A percentile compares a stretch with the other conserved stretches of the same genome.
These are phyloP conservation scores for Tretioscincus oriximinensis DNA, from an alignment of 2,113 vertebrate genomes.

Conservation along the genomic window DNA sequence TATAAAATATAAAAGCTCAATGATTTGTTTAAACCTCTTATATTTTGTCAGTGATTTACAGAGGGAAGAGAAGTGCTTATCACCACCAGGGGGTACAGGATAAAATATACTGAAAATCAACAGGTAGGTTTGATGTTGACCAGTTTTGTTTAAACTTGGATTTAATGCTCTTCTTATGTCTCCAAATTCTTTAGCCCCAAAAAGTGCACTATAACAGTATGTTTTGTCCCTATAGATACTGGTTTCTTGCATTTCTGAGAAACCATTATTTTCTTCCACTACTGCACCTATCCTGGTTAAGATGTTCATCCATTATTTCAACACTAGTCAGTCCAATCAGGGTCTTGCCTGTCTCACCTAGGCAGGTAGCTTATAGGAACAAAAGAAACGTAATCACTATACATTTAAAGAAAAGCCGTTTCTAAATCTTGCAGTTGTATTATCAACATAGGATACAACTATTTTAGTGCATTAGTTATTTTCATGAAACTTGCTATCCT, in stretches of 20 bases:
- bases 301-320: neutral
- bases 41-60: constrained; percentile 80
- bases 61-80: constrained; percentile 75
- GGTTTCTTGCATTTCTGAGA: neutral
- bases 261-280: neutral
- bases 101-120: constrained; percentile 18
- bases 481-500: neutral
- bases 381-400: neutral
- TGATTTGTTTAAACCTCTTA: neutral
- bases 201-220: neutral
- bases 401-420: neutral
- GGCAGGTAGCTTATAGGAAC: neutral
- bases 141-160: neutral
- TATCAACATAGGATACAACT: neutral
- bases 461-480: neutral
- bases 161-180: neutral
- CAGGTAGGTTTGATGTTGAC: constrained; percentile 43
- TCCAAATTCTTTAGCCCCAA: neutral
- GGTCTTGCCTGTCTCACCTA: neutral
- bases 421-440: neutral
- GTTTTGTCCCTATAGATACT: neutral
- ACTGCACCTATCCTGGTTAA: neutral
- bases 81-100: constrained; percentile 38
- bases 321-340: neutral
- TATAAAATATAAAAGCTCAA: neutral